These are phyloP conservation scores for Octodon degus DNA, from an alignment of 2,113 vertebrate genomes.

Conservation along the genomic window DNA sequence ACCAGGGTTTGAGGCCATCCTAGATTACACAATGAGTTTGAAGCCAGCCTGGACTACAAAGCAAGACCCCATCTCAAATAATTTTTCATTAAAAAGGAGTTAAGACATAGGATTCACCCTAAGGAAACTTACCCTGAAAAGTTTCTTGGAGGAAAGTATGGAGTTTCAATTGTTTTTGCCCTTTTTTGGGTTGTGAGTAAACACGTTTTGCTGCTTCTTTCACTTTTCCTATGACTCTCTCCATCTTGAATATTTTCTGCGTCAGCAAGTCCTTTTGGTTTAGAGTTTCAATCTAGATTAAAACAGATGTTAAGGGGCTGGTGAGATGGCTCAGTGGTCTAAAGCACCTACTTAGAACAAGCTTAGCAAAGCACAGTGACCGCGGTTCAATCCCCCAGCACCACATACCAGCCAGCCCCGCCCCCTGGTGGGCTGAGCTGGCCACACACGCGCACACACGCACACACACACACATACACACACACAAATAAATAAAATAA, in stretches of 20 bases:
- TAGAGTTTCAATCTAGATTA: constrained; percentile 80
- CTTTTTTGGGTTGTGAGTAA: constrained; percentile 61
- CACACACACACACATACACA: too few relatives aligned
- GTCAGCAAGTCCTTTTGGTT: constrained; percentile 81
- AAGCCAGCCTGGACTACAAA: background rate
- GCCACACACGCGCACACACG: too few relatives aligned
- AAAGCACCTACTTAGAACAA: too few relatives aligned
- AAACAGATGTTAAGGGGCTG: constrained; percentile 48
- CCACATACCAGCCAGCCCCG: too few relatives aligned
- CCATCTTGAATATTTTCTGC: constrained; percentile 80
- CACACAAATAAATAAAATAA: too few relatives aligned
- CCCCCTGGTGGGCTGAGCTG: too few relatives aligned
- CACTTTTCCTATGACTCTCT: constrained; percentile 25
- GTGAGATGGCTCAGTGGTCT: too few relatives aligned
- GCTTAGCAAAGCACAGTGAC: too few relatives aligned
- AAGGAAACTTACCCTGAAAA: constrained; percentile 72
- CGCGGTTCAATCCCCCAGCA: too few relatives aligned
- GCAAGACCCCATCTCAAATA: background rate
- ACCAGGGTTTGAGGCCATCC: background rate
- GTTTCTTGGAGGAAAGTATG: constrained; percentile 63
- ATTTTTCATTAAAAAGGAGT: constrained; percentile 21
- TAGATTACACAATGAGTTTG: background rate
- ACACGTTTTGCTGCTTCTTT: constrained; percentile 75
- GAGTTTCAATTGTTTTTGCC: constrained; percentile 47
- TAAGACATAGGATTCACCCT: background rate